Base-by-base conservation (phyloP, 2,797 vertebrate species). In the Bovichtus diacanthus region DNA sequence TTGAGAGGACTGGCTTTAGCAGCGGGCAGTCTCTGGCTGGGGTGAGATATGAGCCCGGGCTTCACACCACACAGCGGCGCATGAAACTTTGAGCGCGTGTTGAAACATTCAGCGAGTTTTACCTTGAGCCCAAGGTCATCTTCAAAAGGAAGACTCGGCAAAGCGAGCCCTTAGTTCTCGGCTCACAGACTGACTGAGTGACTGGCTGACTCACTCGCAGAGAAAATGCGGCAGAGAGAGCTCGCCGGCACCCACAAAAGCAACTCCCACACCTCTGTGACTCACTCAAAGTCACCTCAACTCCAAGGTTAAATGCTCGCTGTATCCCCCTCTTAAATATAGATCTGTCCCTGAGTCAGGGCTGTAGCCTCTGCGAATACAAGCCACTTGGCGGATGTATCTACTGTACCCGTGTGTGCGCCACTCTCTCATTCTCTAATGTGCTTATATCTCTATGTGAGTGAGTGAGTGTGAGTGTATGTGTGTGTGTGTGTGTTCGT, bases 41-140 rank as follows among this genome's bases (percentile, higher is more conserved):
- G 67, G 64, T 25, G 77, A 83, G 84, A 84, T 82, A 79, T 21
- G 82, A 87, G 81, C 73, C 25, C 19, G 0, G 15, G 76, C 78
- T 70, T 68, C 80, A 47, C 65, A 31, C 68, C 73, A 41, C 74
- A 69, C 59, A 25, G 74, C 75, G 31, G 78, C 78, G 76, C 74
- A 70, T 83, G 69, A 82, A 88, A 90, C 77, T 87, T 85, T 90
- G 70, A 90, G 78, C 18, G 31, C 2, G 51, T 74, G 74, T 87
- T 90, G 59, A 93, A 91, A 89, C 85, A 82, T 88, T 88, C 78
- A 78, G 62, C 25, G 8, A 6, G 59, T 78, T 87, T 79, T 81
- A 86, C 82, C 81, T 88, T 54, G 29, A 84, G 82, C 76, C 44
- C 90, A 91, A 94, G 89, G 91, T 92, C 86, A 72, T 82, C 59